Evolutionary conservation across 2,888 invertebrate genomes (phyloP).

Genomic region (Cosmia pyralina): DNA sequence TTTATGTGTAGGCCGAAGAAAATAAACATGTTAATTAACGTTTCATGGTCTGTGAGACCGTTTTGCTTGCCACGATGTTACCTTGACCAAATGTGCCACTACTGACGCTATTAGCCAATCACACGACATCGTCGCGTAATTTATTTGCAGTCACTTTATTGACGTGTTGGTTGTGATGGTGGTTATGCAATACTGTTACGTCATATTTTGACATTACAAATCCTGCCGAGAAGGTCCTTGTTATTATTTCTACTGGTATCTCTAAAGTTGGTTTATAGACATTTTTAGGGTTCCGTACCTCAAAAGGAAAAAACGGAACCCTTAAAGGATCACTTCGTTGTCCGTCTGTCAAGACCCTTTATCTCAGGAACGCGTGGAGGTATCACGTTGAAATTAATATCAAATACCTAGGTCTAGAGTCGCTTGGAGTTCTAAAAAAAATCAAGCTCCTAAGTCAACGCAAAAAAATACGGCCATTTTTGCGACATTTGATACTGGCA

Average conservation of each 20-base stretch:
- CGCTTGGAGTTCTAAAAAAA: too few relatives aligned
- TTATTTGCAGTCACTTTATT: constrained; percentile 31
- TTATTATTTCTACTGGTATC: not conserved
- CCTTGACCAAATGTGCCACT: constrained; percentile 40
- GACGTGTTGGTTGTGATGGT: constrained; percentile 10
- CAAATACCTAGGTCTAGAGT: too few relatives aligned
- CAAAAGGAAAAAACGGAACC: too few relatives aligned
- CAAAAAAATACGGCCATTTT: too few relatives aligned
- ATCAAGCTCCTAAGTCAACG: too few relatives aligned
- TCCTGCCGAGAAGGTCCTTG: constrained; percentile 25
- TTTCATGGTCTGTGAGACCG: constrained; percentile 24
- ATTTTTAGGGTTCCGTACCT: too few relatives aligned
- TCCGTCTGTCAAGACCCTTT: too few relatives aligned
- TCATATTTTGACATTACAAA: constrained; percentile 27
- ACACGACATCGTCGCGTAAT: constrained; percentile 27
- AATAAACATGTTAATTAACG: constrained; percentile 29
- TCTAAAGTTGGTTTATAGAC: not conserved
- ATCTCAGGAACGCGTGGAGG: too few relatives aligned
- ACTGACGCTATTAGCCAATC: constrained; percentile 29
- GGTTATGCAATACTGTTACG: constrained; percentile 34
- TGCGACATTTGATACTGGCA: too few relatives aligned
- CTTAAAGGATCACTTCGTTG: too few relatives aligned
- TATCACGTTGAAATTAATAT: too few relatives aligned
- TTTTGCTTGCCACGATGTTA: constrained; percentile 18
- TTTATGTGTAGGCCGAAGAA: constrained; percentile 14